Base-by-base conservation (phyloP, 2,888 invertebrate genomes). In the Gryllus longicercus region DNA sequence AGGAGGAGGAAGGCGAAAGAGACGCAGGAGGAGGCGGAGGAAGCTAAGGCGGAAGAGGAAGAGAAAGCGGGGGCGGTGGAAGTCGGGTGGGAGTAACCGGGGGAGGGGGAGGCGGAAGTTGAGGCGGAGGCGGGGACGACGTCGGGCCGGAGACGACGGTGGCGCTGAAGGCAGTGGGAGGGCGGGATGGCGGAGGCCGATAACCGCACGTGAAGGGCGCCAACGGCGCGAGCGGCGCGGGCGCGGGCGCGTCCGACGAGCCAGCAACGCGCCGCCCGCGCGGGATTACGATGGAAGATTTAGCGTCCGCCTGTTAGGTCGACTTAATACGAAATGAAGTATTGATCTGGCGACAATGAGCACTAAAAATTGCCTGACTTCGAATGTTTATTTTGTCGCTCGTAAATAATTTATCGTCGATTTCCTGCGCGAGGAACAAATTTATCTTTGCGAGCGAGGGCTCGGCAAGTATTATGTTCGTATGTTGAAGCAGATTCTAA, bases 281-380 rank as follows among this genome's bases (percentile, higher is more conserved):
- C 63, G 16, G 16, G 63, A 63, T 63, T 63, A 63, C 63, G 63
- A 18, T 63, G 63, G 16, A 18, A 63, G 63, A 63, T 63, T 63
- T 63, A 63, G 63, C 63, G 5, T 63, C 63, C 63, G 63, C 18
- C 63, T 63, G 63, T 63, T 63, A 5, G 63, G 12, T 63, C 63
- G 63, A 63, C 63, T 63, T 63, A 63, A 63, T 63, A 63, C 63
- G 63, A 63, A 63, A 63, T 63, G 63, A 63, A 63, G 63, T 63
- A 63, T 63, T 63, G 63, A 63, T 63, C 63, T 63, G 63, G 63
- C 5, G 63, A 63, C 63, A 63, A 63, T 63, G 63, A 63, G 63
- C 18, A 63, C 63, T 63, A 63, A 63, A 63, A 63, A 63, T 63
- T 63, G 16, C 63, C 63, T 63, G 63, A 63, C 63, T 63, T 63